Evolutionary conservation across 1,140 invertebrate species (phyloP), one percentile per base, ranked within the genome.

Genomic region (Rhagoletis pomonella): DNA sequence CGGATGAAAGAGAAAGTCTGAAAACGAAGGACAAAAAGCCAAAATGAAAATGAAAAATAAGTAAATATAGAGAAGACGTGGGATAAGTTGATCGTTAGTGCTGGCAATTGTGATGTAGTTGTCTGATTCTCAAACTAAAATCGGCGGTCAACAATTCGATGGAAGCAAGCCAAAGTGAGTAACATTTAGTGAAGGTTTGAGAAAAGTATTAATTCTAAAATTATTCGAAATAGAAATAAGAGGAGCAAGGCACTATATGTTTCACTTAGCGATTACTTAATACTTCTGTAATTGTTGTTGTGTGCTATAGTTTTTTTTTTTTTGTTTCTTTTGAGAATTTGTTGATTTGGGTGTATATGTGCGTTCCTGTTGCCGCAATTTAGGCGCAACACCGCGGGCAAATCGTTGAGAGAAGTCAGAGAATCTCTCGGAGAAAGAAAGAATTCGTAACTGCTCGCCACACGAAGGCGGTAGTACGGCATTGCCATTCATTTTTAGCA

Each of bases 381-480:
- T 81, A 81, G 73, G 73, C 73, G 73, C 73, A 81, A 81, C 44
- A 81, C 73, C 73, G 73, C 17, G 19, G 73, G 73, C 73, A n/a
- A n/a, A 73, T n/a, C n/a, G 73, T n/a, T 14, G 73, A 55, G 73
- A 55, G 44, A 17, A 77, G 69, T 5, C 7, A 77, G 69, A 77
- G 44, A 50, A 39, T 3, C 12, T 1, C 17, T 17, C 1, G 19
- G 73, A 58, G 73, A 29, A 39, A 29, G 2, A 67, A 10, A 67
- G 29, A 6, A 81, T 81, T 81, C 73, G 73, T 81, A 9, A 62
- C 7, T 55, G 9, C 12, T 81, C 73, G 73, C 47, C 47, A 1
- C 42, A 44, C 39, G 14, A 5, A 73, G 42, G 17, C 42, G 67
- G 60, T 62, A 44, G n/a, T n/a, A 81, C 50, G n/a, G 73, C n/a